Percentiles rank a stretch among this genome's conserved stretches.
Conservation (phyloP, 2,888 invertebrate genomes). For the Sinopyrophorus schimmeli region DNA sequence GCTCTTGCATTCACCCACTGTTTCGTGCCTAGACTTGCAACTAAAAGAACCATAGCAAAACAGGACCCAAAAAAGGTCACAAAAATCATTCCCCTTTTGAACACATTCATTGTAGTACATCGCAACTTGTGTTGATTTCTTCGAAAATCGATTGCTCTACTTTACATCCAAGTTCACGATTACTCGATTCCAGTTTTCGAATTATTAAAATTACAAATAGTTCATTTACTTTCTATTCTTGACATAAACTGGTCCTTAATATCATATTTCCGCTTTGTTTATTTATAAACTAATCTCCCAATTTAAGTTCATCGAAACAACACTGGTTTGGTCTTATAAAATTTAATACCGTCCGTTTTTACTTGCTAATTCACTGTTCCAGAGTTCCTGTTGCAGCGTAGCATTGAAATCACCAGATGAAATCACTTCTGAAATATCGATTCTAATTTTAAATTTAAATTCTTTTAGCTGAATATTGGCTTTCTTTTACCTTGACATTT, state of each 20-base stretch:
- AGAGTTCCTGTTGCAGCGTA: conserved; percentile 23
- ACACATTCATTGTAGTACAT: conserved; percentile 65
- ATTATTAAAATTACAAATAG: conserved; percentile 2
- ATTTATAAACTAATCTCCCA: conserved; percentile 17
- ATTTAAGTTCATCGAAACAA: conserved; percentile 21
- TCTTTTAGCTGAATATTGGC: conserved; percentile 3
- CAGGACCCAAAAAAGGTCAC: conserved; percentile 81
- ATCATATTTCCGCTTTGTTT: conserved; percentile 7
- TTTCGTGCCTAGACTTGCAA: conserved; percentile 81
- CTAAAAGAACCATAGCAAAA: conserved; percentile 74
- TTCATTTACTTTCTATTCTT: conserved; percentile 20
- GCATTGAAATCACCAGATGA: conserved; percentile 17
- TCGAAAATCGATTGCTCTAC: conserved; percentile 5
- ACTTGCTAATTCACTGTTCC: conserved; percentile 21
- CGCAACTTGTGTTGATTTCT: background rate
- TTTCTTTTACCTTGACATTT: conserved; percentile 26
- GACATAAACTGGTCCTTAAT: conserved; percentile 6
- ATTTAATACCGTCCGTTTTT: conserved; percentile 4
- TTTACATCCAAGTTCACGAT: conserved; percentile 10
- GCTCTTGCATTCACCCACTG: conserved; percentile 82
- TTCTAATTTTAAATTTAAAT: conserved; percentile 7
- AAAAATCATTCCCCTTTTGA: conserved; percentile 77
- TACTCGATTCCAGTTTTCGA: conserved; percentile 5
- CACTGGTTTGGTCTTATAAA: conserved; percentile 17
- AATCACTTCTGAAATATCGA: conserved; percentile 8